A percentile compares a stretch with the other conserved stretches of the same genome.
phyloP scores from a whole-genome alignment of 1,140 invertebrate genomes.

The Colletes latitarsis region DNA sequence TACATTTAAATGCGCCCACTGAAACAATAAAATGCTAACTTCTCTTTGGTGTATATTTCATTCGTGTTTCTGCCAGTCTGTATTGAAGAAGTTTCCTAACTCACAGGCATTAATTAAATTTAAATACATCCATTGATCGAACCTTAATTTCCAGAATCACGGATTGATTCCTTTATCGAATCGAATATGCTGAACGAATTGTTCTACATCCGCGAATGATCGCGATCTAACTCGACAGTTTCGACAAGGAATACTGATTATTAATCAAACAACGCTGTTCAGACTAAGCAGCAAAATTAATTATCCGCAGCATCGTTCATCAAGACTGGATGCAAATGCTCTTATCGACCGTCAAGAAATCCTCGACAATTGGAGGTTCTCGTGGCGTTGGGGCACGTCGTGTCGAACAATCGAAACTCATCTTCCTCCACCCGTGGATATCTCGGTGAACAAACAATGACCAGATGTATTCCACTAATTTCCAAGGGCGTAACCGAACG shows the following conservation, averaged over 20 bases:
- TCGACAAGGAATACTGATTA: background rate
- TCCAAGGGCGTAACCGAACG: conserved; percentile 67
- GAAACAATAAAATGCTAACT: no score
- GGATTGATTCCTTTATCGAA: no score
- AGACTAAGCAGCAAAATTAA: background rate
- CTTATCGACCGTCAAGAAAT: background rate
- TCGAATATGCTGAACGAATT: background rate
- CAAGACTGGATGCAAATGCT: background rate
- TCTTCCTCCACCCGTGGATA: background rate
- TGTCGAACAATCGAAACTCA: conserved; percentile 10
- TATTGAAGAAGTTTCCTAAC: no score
- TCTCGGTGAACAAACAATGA: conserved; percentile 34
- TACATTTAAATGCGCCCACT: no score
- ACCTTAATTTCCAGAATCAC: no score
- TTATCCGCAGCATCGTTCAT: background rate
- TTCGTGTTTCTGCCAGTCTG: no score
- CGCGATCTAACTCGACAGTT: background rate
- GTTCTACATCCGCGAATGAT: background rate
- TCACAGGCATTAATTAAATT: no score
- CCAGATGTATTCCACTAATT: conserved; percentile 57
- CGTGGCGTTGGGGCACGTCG: background rate
- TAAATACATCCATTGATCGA: no score
- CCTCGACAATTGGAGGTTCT: background rate
- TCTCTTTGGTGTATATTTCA: no score
- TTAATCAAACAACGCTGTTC: background rate